phyloP scores from a whole-genome alignment of 1,140 invertebrate species.

The Babylonia areolata region DNA sequence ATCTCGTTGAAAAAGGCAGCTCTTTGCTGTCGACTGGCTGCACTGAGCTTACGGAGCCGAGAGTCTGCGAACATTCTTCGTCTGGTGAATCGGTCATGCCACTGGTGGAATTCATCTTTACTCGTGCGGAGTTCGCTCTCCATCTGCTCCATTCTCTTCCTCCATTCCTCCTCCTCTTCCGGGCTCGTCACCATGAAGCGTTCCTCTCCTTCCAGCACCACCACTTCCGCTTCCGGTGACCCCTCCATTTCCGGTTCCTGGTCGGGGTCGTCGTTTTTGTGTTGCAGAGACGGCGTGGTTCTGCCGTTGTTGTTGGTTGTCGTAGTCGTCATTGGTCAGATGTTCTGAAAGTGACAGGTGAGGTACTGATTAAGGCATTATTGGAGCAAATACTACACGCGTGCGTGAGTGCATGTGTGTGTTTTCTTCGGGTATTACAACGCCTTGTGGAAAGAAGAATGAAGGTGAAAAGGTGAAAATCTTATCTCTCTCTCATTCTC shows the following conservation, averaged over 20 bases:
- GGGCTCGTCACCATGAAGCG: constrained; percentile 47
- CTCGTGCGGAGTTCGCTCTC: not conserved
- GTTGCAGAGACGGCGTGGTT: not conserved
- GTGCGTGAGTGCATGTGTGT: not conserved
- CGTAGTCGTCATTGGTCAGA: not conserved
- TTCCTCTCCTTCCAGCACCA: constrained; percentile 87
- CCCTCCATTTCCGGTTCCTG: not conserved
- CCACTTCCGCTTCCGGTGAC: constrained; percentile 86
- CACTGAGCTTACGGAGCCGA: not conserved
- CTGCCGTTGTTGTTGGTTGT: not conserved
- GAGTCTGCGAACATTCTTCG: constrained; percentile 11
- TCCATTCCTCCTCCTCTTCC: constrained; percentile 41
- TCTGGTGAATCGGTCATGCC: not conserved
- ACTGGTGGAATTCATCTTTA: not conserved
- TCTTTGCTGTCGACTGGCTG: not conserved
- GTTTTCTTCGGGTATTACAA: too few relatives aligned
- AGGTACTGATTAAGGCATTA: not conserved
- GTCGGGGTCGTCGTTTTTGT: not conserved
- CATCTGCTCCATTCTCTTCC: not conserved
- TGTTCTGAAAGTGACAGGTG: not conserved
- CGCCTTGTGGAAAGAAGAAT: too few relatives aligned
- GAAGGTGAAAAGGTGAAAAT: too few relatives aligned
- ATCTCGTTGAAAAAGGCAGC: not conserved
- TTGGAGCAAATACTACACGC: not conserved
- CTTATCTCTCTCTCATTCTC: too few relatives aligned